Conservation (phyloP, 2,113 vertebrate genomes). For the Forbesichthys papilliferus region DNA sequence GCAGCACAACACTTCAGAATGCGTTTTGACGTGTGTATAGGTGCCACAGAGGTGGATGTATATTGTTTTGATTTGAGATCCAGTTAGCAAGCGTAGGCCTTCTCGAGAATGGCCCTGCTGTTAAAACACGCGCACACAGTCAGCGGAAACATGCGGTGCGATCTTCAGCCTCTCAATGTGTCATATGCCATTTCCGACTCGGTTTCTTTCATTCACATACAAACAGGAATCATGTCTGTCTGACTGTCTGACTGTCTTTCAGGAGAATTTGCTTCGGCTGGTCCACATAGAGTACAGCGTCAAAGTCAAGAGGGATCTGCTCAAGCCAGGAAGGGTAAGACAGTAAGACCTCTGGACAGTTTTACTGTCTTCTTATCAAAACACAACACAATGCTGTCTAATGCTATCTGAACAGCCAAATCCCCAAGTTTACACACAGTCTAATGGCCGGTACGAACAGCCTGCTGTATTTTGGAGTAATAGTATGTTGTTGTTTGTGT, state of each 20-base stretch:
- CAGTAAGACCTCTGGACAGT: constrained; percentile 77
- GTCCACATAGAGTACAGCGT: constrained; percentile 95
- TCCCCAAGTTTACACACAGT: background rate
- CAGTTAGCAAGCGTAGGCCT: too few relatives aligned
- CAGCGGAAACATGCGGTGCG: constrained; percentile 48
- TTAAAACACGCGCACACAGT: background rate
- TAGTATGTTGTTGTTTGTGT: constrained; percentile 7
- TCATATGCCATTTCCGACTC: constrained; percentile 50
- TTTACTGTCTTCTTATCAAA: constrained; percentile 25
- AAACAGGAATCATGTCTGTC: constrained; percentile 50
- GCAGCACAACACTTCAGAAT: too few relatives aligned
- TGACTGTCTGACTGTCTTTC: constrained; percentile 37
- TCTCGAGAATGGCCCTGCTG: too few relatives aligned
- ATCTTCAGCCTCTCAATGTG: constrained; percentile 54
- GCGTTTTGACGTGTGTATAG: background rate
- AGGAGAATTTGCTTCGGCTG: constrained; percentile 96
- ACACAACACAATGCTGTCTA: constrained; percentile 1
- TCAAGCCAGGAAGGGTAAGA: constrained; percentile 95
- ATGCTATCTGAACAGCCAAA: background rate
- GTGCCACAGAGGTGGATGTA: background rate
- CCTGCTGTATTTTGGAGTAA: too few relatives aligned
- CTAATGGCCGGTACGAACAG: background rate
- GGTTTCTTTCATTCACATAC: constrained; percentile 59
- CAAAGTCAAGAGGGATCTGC: constrained; percentile 84
- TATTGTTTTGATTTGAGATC: too few relatives aligned